Evolutionary conservation across 37 sponge, comb jelly and placozoan genomes (phyloP), one percentile per base, ranked within the genome.

Genomic region (Agelas oroides): DNA sequence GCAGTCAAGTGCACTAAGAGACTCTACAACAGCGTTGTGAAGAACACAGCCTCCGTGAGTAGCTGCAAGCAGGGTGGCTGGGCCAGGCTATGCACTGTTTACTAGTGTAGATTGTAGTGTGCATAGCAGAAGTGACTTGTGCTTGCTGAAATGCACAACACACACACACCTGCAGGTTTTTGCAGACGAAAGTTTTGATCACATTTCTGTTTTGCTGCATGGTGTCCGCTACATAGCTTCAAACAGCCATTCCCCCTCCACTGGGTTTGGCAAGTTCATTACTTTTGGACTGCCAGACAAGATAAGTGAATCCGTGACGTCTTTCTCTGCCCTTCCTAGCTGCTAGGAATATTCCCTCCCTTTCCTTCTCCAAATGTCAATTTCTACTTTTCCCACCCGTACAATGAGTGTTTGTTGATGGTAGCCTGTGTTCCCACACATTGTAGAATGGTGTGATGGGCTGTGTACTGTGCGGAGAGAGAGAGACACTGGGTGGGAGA

Each of bases 1-100:
- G 66, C 76, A 55, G 67, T 66, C 23, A 84, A 75, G 65, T 84
- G 84, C n/a, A 84, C 76, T 1, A 84, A 75, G 67, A 84, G 25
- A 52, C 55, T 84, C 17, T 84, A 84, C 39, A 64, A 37, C 21
- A 54, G 52, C 30, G 21, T 84, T 32, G 34, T 75, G 31, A 75
- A 33, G 28, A 65, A 53, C 37, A 3, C 75, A 8, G 84, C 66
- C 64, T 28, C 53, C 20, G 84, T 75, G n/a, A 67, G 68, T 74
- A 40, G 15, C 30, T 18, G 60, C 19, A 8, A 12, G 46, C n/a
- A n/a, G n/a, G n/a, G n/a, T n/a, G n/a, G n/a, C n/a, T n/a, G n/a
- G n/a, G n/a, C n/a, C n/a, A n/a, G n/a, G n/a, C n/a, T n/a, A n/a
- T n/a, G n/a, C n/a, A n/a, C n/a, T n/a, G n/a, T n/a, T 27, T 5